Evolutionary conservation across 2,113 vertebrate genomes (phyloP).

Genomic region (Aptenodytes forsteri): DNA sequence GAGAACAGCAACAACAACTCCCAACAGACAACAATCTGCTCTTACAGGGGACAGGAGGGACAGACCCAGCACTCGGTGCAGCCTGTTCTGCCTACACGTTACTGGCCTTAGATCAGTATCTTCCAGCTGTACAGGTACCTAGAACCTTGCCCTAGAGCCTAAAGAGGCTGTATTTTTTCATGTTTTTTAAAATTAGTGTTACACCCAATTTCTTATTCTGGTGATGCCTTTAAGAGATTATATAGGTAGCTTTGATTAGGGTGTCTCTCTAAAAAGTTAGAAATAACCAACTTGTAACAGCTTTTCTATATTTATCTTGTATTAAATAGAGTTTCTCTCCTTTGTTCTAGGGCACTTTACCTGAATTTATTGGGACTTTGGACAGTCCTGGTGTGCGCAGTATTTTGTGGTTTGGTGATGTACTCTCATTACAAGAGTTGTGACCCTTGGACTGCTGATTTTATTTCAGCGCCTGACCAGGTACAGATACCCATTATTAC

Average conservation of each 20-base stretch:
- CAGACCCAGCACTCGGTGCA: accelerated
- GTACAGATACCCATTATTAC: slow-evolving; percentile 31
- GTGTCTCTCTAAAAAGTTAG: neutral
- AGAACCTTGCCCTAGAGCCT: neutral
- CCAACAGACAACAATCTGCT: neutral
- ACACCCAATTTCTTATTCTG: neutral
- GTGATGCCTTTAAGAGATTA: neutral
- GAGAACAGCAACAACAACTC: neutral
- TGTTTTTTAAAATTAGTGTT: neutral
- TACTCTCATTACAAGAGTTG: slow-evolving; percentile 79
- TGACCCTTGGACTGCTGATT: slow-evolving; percentile 84
- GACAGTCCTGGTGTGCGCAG: slow-evolving; percentile 78
- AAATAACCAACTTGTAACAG: neutral
- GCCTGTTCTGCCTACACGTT: accelerated
- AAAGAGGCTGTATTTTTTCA: neutral
- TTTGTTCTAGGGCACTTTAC: slow-evolving; percentile 81
- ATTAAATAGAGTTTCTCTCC: neutral
- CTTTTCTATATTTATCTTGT: neutral
- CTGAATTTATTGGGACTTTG: slow-evolving; percentile 85
- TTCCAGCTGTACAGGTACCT: neutral
- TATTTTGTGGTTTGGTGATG: slow-evolving; percentile 86
- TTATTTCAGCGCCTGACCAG: slow-evolving; percentile 86
- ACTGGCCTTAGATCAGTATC: neutral
- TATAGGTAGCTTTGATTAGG: neutral
- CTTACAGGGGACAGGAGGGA: neutral